A percentile compares a stretch with the other conserved stretches of the same genome.
Evolutionary conservation across 2,888 invertebrate genomes (phyloP).

Genomic region (Sialis lutaria): DNA sequence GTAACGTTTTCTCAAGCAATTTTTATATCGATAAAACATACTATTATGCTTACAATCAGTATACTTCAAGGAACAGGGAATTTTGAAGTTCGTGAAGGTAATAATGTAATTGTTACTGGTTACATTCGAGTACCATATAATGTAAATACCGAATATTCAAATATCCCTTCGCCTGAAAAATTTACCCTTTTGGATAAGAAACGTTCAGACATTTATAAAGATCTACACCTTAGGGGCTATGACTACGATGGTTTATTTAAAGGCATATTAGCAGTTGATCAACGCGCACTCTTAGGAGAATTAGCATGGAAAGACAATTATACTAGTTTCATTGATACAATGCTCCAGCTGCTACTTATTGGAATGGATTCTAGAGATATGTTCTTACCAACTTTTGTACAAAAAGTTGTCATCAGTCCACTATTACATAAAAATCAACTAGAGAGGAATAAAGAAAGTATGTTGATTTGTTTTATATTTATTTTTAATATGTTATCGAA

Average conservation of each 20-base stretch:
- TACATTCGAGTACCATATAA: constrained; percentile 39
- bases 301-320: constrained; percentile 42
- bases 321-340: constrained; percentile 50
- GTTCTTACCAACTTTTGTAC: constrained; percentile 38
- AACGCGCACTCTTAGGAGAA: constrained; percentile 21
- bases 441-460: constrained; percentile 4
- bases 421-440: constrained; percentile 19
- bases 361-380: constrained; percentile 26
- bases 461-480: no score
- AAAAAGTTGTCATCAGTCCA: constrained; percentile 35
- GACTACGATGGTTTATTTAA: constrained; percentile 31
- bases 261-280: constrained; percentile 28
- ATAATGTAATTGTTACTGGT: constrained; percentile 57
- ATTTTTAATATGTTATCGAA: no score
- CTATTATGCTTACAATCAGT: constrained; percentile 17
- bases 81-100: constrained; percentile 41
- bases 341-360: constrained; percentile 43
- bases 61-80: constrained; percentile 21
- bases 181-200: no score
- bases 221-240: constrained; percentile 32
- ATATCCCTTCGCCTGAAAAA: constrained; percentile 19
- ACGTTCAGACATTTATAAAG: constrained; percentile 25
- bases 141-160: constrained; percentile 36
- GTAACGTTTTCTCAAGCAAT: constrained; percentile 40
- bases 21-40: constrained; percentile 28